Evolutionary conservation across 1,140 invertebrate genomes (phyloP).

Genomic region (Cydia pomonella): DNA sequence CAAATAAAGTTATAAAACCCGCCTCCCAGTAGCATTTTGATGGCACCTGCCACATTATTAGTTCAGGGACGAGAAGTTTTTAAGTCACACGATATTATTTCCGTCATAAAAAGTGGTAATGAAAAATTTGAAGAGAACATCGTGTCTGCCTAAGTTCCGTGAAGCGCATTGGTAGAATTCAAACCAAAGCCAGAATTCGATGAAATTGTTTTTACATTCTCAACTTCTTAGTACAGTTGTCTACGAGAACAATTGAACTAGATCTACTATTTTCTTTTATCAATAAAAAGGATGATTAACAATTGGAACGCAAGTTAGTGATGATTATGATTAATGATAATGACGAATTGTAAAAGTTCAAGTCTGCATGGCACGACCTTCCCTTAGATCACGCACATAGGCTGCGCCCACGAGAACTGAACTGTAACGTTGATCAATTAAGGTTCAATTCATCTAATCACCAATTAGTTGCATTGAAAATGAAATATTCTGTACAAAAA

Average conservation of each 20-base stretch:
- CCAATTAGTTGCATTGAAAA: not conserved
- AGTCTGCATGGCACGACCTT: slow-evolving; percentile 13
- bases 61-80: no score
- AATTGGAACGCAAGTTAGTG: not conserved
- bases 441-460: not conserved
- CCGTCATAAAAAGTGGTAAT: no score
- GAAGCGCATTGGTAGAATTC: no score
- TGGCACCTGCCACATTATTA: no score
- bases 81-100: no score
- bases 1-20: no score
- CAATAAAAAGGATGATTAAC: not conserved
- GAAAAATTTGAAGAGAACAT: no score
- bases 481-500: not conserved
- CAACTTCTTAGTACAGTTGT: not conserved
- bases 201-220: not conserved
- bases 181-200: no score
- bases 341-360: not conserved
- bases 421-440: not conserved
- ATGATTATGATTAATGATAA: not conserved
- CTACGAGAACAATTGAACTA: not conserved
- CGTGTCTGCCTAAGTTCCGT: no score
- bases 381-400: slow-evolving; percentile 5
- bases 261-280: not conserved
- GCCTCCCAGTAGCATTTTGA: no score
- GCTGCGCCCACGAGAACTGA: not conserved